phyloP scores from a whole-genome alignment of 2,797 vertebrate genomes.

The Phoxinus dragarum region DNA sequence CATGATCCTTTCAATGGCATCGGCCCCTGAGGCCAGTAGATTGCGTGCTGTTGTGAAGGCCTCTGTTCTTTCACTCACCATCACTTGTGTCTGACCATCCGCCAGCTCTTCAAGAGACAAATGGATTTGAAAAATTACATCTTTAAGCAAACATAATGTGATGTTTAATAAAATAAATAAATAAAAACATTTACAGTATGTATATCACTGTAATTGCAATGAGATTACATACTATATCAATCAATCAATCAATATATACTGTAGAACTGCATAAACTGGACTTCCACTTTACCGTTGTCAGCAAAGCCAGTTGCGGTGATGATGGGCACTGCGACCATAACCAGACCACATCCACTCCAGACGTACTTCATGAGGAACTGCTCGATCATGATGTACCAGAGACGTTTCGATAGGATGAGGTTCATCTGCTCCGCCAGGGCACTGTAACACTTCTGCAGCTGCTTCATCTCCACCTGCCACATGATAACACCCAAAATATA shows the following conservation, averaged over 20 bases:
- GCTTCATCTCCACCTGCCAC: conserved; percentile 94
- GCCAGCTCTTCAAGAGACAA: conserved; percentile 80
- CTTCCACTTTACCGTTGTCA: conserved; percentile 85
- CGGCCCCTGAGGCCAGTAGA: conserved; percentile 91
- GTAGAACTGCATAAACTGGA: not conserved
- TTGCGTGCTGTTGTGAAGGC: conserved; percentile 97
- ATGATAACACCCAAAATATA: not conserved
- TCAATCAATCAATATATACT: no score
- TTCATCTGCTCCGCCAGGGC: conserved; percentile 94
- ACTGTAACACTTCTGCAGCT: conserved; percentile 95
- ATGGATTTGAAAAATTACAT: conserved; percentile 4
- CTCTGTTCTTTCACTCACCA: conserved; percentile 98
- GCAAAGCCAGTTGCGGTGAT: conserved; percentile 97
- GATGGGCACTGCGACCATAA: conserved; percentile 98
- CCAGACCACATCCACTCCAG: conserved; percentile 93
- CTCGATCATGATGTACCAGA: conserved; percentile 99
- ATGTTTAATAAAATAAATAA: not conserved
- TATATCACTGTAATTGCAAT: not conserved
- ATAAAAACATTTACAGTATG: not conserved
- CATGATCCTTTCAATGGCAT: conserved; percentile 99
- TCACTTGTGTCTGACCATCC: conserved; percentile 88
- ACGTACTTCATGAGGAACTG: conserved; percentile 99
- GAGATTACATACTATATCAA: not conserved
- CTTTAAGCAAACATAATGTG: not conserved
- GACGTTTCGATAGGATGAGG: conserved; percentile 94